These are phyloP conservation scores for Percopsis transmontana DNA, from an alignment of 2,113 vertebrate genomes.

Conservation along the genomic window DNA sequence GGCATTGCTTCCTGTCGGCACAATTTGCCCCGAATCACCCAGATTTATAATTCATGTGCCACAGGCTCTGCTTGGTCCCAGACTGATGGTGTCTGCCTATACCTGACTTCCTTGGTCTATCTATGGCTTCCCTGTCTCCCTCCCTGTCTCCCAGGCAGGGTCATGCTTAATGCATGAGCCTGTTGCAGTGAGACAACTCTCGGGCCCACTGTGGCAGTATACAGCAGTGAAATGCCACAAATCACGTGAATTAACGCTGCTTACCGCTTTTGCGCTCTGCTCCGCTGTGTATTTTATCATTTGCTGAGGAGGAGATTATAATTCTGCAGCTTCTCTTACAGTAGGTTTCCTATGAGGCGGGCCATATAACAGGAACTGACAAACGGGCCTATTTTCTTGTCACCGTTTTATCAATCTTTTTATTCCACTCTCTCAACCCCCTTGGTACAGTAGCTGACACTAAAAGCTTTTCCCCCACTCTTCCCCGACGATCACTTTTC, in stretches of 20 bases:
- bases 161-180: constrained; percentile 75
- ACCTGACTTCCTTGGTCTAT: constrained; percentile 50
- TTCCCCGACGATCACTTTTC: constrained; percentile 45
- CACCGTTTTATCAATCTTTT: constrained; percentile 52
- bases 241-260: constrained; percentile 52
- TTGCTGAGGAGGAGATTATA: constrained; percentile 16
- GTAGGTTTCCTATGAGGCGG: constrained; percentile 12
- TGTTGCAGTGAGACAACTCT: constrained; percentile 73
- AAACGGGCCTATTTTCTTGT: constrained; percentile 57
- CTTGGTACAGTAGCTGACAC: constrained; percentile 33
- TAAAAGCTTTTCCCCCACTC: constrained; percentile 61
- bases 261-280: constrained; percentile 32
- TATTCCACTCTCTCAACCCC: constrained; percentile 21
- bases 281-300: constrained; percentile 30
- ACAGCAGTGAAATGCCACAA: constrained; percentile 56
- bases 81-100: constrained; percentile 49
- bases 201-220: constrained; percentile 48
- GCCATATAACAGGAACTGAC: constrained; percentile 23
- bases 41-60: constrained; percentile 80
- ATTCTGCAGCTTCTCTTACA: constrained; percentile 18
- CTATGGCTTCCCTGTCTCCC: constrained; percentile 27
- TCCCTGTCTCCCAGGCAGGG: constrained; percentile 63
- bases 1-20: constrained; percentile 66
- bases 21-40: constrained; percentile 79
- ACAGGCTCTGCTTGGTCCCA: constrained; percentile 49